Conservation (phyloP, 2,888 invertebrate genomes). For the Andrena chrysosceles region DNA sequence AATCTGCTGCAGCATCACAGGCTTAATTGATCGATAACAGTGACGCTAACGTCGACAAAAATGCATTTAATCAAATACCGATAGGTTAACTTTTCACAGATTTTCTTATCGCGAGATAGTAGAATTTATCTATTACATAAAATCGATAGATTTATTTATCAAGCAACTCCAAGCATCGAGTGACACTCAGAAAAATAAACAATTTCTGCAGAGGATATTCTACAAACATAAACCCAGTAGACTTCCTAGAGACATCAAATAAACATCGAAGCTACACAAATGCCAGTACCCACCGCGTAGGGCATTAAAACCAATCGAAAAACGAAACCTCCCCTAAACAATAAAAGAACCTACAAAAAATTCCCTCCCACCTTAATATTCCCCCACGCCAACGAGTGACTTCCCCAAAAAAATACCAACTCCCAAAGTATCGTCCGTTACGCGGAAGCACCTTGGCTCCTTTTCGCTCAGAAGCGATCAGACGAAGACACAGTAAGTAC, state of each 20-base stretch:
- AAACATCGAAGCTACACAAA: not conserved
- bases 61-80: no score
- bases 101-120: no score
- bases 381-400: not conserved
- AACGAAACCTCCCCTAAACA: not conserved
- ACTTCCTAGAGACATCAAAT: not conserved
- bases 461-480: not conserved
- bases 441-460: not conserved
- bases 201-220: not conserved
- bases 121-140: no score
- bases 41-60: no score
- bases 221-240: not conserved
- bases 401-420: not conserved
- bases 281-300: not conserved
- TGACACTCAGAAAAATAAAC: no score
- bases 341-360: not conserved
- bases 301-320: not conserved
- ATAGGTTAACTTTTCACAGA: no score
- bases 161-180: no score
- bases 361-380: not conserved
- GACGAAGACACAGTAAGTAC: not conserved
- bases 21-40: not conserved
- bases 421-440: no score
- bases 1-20: not conserved
- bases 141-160: no score